These are phyloP conservation scores for Taenaris catops DNA, from an alignment of 2,888 invertebrate genomes.

Conservation along the genomic window DNA sequence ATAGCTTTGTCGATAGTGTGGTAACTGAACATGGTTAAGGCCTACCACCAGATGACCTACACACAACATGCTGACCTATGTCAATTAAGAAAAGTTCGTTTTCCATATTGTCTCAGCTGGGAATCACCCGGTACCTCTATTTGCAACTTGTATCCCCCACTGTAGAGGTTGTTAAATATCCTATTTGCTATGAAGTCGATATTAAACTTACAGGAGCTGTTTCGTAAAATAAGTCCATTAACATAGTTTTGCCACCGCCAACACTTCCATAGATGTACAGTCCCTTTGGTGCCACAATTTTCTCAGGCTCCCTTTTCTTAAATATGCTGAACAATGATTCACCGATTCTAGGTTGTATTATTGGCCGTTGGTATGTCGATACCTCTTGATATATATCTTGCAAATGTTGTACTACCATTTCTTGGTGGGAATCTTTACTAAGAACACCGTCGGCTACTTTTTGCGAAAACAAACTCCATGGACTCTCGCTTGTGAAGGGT, in stretches of 20 bases:
- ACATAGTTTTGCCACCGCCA: constrained; percentile 98
- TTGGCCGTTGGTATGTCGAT: constrained; percentile 72
- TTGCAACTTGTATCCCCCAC: too few species aligned
- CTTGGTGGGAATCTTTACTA: constrained; percentile 86
- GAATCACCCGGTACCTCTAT: too few species aligned
- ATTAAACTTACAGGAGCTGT: constrained; percentile 60
- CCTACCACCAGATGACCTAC: too few species aligned
- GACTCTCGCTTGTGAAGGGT: constrained; percentile 44
- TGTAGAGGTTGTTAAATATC: too few species aligned
- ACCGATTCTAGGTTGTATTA: constrained; percentile 30
- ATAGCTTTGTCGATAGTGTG: too few species aligned
- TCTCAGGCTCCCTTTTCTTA: constrained; percentile 50
- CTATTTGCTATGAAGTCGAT: too few species aligned
- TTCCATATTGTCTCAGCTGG: too few species aligned
- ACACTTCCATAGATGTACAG: constrained; percentile 95
- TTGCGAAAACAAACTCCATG: constrained; percentile 74
- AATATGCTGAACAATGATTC: constrained; percentile 54
- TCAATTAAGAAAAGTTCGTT: too few species aligned
- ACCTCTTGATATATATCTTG: constrained; percentile 85
- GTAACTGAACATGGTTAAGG: too few species aligned
- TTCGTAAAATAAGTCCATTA: constrained; percentile 98
- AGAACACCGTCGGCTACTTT: constrained; percentile 81
- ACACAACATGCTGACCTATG: too few species aligned
- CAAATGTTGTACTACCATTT: constrained; percentile 83
- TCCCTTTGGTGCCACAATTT: constrained; percentile 84